Base-by-base conservation (phyloP, 2,113 vertebrate genomes). In the Mesembrinibis cayennensis region DNA sequence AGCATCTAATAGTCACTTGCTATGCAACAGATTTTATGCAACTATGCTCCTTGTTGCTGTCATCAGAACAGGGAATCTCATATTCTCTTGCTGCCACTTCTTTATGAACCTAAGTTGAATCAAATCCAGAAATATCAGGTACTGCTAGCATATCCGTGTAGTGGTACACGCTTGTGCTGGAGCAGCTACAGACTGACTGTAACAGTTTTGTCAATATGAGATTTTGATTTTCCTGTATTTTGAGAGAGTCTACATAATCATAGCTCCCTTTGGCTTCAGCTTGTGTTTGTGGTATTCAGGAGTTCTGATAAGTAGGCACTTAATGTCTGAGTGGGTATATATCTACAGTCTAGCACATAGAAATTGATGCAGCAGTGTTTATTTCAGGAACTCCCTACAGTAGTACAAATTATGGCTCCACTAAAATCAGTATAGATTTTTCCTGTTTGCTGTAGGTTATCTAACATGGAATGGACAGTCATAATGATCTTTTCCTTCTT, bases 271-370 rank as follows among this genome's bases (percentile, higher is more conserved):
- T 93, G 88, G 47, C 58, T 95, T 93, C 81, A 85, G 61, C 53
- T 69, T 85, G n/a, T 85, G 74, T 91, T 91, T 90, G 74, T 86
- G 58, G 62, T 82, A 56, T 70, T 94, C 62, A 82, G 78, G 74
- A 87, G 62, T 42, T 91, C 93, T 70, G 40, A 44, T 66, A 97
- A 92, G 89, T 76, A 93, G 84, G 91, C 78, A 95, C 83, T 82
- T 94, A 76, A 36, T 70, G 73, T 79, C 89, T 82, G 87, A 91
- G 91, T 95, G 81, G 58, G 53, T 80, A 89, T 91, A 36, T 77
- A 40, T 71, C 92, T 97, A 61, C 50, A 77, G 89, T 56, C 70
- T 82, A 80, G 76, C 92, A 76, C 32, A 19, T 0, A 88, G 90
- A 89, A 93, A 84, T 90, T 72, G 87, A 93, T 65, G 81, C 91